phyloP scores from a whole-genome alignment of 1,140 invertebrate species.

The Hyposmocoma kahamanoa region DNA sequence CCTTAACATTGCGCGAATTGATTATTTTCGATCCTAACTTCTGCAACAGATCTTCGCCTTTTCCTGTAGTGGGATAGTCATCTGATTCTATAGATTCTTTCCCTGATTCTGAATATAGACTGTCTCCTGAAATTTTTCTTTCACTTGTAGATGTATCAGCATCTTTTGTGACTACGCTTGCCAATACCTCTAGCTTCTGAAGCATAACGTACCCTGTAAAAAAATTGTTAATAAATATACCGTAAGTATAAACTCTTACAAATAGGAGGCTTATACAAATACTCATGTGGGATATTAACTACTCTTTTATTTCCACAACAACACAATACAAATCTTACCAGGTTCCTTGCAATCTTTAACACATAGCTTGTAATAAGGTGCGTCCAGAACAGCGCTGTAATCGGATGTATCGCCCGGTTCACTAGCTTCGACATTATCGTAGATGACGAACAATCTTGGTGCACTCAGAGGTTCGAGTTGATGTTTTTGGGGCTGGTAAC shows the following conservation, averaged over 20 bases:
- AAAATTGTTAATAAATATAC: too few species aligned
- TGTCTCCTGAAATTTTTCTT: conserved; percentile 40
- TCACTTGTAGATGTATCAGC: conserved; percentile 9
- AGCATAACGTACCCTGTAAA: conserved; percentile 74
- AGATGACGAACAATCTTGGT: conserved; percentile 79
- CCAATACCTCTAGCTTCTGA: conserved; percentile 67
- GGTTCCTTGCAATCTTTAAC: conserved; percentile 77
- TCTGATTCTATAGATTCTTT: conserved; percentile 60
- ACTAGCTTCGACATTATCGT: conserved; percentile 84
- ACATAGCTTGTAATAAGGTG: conserved; percentile 77
- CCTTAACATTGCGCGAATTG: conserved; percentile 7
- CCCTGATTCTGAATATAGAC: conserved; percentile 58
- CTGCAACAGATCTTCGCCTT: conserved; percentile 33
- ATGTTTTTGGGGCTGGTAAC: conserved; percentile 48
- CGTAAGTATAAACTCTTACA: too few species aligned
- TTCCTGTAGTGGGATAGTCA: conserved; percentile 30
- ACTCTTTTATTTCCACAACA: too few species aligned
- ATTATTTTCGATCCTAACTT: conserved; percentile 35
- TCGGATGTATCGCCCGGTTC: conserved; percentile 76
- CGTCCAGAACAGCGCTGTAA: conserved; percentile 77
- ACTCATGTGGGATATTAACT: too few species aligned
- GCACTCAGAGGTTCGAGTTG: conserved; percentile 76
- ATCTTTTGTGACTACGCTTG: conserved; percentile 48
- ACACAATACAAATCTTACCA: conserved; percentile 71
- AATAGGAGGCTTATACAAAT: too few species aligned